These are phyloP conservation scores for Himalopsyche anomala DNA, from an alignment of 2,888 invertebrate species.

Conservation along the genomic window DNA sequence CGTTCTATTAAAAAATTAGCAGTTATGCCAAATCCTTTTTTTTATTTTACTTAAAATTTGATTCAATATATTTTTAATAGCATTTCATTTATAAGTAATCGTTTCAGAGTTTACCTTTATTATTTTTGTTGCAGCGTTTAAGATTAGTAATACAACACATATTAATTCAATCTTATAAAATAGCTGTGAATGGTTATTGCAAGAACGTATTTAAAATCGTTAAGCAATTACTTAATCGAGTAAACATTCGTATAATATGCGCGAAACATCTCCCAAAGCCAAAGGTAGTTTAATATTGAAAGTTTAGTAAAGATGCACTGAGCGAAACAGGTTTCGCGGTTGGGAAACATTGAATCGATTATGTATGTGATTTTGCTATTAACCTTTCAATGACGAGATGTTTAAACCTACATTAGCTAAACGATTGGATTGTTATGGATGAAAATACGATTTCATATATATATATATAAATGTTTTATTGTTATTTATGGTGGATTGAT, in stretches of 20 bases:
- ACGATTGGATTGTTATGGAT: not conserved
- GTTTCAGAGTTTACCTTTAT: too few species aligned
- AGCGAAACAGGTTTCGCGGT: not conserved
- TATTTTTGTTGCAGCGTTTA: too few species aligned
- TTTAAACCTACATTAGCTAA: not conserved
- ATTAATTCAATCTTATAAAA: too few species aligned
- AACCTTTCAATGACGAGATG: slow-evolving; percentile 13
- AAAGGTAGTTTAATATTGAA: not conserved
- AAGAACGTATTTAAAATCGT: not conserved
- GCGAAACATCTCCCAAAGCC: slow-evolving; percentile 10
- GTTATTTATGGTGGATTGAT: too few species aligned
- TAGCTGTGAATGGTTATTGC: not conserved
- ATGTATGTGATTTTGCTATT: not conserved
- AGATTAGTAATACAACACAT: too few species aligned
- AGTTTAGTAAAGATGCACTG: slow-evolving; percentile 15
- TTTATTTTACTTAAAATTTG: too few species aligned
- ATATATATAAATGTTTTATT: too few species aligned
- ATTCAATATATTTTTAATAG: too few species aligned
- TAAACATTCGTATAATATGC: not conserved
- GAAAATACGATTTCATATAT: too few species aligned
- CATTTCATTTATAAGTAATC: too few species aligned
- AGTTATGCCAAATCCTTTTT: too few species aligned
- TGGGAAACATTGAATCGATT: slow-evolving; percentile 3
- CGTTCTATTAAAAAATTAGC: too few species aligned
- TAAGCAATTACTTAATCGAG: not conserved